These are phyloP conservation scores for Fratercula arctica DNA, from an alignment of 2,797 vertebrate species.

Conservation along the genomic window DNA sequence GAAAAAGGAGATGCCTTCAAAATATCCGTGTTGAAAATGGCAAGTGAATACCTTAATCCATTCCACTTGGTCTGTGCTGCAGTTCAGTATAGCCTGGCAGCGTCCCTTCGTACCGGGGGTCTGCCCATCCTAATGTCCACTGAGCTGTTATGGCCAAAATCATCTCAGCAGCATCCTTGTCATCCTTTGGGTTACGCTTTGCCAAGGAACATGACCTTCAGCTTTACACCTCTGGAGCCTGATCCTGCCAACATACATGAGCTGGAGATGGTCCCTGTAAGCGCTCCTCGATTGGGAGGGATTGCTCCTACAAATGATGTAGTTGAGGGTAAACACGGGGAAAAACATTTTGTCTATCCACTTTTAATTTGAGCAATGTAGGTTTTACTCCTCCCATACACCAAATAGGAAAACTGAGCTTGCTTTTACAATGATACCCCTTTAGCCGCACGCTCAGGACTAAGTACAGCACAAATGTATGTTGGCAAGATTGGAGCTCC, in stretches of 20 bases:
- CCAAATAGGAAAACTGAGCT: not conserved
- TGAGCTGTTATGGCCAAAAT: not conserved
- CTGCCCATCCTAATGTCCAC: not conserved
- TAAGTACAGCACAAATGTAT: not conserved
- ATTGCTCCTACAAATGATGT: not conserved
- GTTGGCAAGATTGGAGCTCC: not conserved
- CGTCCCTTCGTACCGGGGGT: accelerated
- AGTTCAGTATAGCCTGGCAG: not conserved
- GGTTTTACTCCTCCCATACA: not conserved
- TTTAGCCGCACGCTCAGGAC: not conserved
- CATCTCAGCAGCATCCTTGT: not conserved
- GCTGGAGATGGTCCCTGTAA: not conserved
- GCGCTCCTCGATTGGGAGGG: not conserved
- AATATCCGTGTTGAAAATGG: not conserved
- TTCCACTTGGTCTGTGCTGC: not conserved
- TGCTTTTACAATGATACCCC: accelerated
- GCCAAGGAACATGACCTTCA: not conserved
- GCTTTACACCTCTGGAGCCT: not conserved
- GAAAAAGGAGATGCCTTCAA: not conserved
- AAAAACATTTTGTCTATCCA: not conserved
- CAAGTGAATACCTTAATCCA: not conserved
- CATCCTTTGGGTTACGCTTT: not conserved
- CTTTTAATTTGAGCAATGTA: not conserved
- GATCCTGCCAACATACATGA: not conserved
- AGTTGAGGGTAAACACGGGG: not conserved